Conservation (phyloP, 2,888 invertebrate genomes). For the Lycia hirtaria region DNA sequence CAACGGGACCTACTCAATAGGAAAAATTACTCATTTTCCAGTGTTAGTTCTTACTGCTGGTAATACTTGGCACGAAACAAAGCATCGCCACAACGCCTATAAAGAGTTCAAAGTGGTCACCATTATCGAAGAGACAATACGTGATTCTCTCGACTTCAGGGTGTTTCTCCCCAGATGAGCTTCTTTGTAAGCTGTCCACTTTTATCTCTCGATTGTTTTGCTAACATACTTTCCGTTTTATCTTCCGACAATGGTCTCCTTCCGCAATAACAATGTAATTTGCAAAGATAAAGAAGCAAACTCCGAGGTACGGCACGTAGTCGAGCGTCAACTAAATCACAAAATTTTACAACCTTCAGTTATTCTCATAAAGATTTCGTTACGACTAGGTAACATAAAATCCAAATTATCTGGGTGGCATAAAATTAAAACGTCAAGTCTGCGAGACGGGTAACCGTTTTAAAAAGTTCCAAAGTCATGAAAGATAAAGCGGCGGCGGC, state of each 20-base stretch:
- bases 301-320: conserved; percentile 31
- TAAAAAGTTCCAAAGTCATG: conserved; percentile 77
- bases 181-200: conserved; percentile 11
- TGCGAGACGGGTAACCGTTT: conserved; percentile 61
- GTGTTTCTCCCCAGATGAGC: conserved; percentile 10
- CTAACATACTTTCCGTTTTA: conserved; percentile 26
- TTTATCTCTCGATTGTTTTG: conserved; percentile 55
- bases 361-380: conserved; percentile 57
- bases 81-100: conserved; percentile 1
- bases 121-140: conserved; percentile 16
- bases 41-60: conserved; percentile 46
- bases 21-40: conserved; percentile 80
- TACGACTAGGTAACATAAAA: conserved; percentile 64
- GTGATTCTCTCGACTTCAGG: conserved; percentile 23
- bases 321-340: conserved; percentile 43
- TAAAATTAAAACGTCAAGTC: conserved; percentile 75
- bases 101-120: not conserved
- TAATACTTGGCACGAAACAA: conserved; percentile 5
- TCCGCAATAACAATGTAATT: conserved; percentile 34
- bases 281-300: conserved; percentile 35
- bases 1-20: conserved; percentile 69
- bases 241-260: conserved; percentile 35
- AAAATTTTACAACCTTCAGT: conserved; percentile 51
- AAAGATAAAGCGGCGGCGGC: conserved; percentile 76
- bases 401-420: conserved; percentile 70